phyloP scores from a whole-genome alignment of 2,113 vertebrate genomes.

The Chaetodon auriga region DNA sequence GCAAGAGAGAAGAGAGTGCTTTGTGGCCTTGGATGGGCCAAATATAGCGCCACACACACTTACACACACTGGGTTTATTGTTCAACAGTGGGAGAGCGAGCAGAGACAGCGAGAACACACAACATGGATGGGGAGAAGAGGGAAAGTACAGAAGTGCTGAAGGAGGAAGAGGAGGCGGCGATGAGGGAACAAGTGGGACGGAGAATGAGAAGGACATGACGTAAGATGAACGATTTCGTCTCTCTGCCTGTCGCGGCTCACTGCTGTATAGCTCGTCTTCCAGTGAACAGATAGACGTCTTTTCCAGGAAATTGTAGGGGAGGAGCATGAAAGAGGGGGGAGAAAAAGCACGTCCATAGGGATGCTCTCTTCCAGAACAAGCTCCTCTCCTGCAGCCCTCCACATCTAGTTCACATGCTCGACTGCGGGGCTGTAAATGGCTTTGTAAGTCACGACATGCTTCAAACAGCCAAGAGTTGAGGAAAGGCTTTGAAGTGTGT shows the following conservation, averaged over 20 bases:
- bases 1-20: conserved; percentile 57
- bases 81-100: conserved; percentile 64
- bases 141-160: conserved; percentile 65
- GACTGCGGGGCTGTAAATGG: conserved; percentile 16
- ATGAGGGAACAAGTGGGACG: conserved; percentile 59
- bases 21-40: conserved; percentile 75
- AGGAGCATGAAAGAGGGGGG: conserved; percentile 32
- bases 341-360: conserved; percentile 27
- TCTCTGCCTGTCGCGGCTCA: conserved; percentile 18
- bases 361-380: conserved; percentile 57
- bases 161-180: conserved; percentile 46
- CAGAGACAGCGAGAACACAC: conserved; percentile 45
- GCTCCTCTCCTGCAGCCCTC: conserved; percentile 21
- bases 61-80: conserved; percentile 71
- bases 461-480: conserved; percentile 28
- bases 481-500: conserved; percentile 4
- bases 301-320: conserved; percentile 76
- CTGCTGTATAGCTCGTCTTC: conserved; percentile 30
- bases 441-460: conserved; percentile 26
- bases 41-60: conserved; percentile 75
- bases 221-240: conserved; percentile 51
- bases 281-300: conserved; percentile 53
- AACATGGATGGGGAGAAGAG: conserved; percentile 60
- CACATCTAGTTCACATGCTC: conserved; percentile 39
- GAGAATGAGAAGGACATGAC: conserved; percentile 63